Base-by-base conservation (phyloP, 2,888 invertebrate genomes). In the Leucania comma region DNA sequence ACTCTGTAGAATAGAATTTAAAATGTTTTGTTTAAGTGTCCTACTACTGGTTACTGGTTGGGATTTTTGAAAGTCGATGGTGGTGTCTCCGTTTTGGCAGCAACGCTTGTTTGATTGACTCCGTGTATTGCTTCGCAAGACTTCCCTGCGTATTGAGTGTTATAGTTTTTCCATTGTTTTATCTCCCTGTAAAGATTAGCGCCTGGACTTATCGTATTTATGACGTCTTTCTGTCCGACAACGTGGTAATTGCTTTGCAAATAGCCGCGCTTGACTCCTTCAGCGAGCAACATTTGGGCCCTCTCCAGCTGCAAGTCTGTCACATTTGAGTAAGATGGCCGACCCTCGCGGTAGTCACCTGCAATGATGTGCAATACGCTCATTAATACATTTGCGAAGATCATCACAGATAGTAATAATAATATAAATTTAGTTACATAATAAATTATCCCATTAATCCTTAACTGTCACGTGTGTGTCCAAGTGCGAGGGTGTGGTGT, bases 271-370 rank as follows among this genome's bases (percentile, higher is more conserved):
- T 76, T 42, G 0, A 95, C 90, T 2, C 94, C 95, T 35, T 85
- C 84, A 1, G 89, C 85, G 1, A 95, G 82, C 24, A 95, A 72
- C 86, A 88, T 87, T 48, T 84, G 75, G 0, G 91, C 88, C 29
- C 91, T 87, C 48, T 86, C 72, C 38, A 93, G 68, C 72, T 94
- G 95, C 1, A 84, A 77, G 2, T 82, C 82, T 0, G 93, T 91
- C 2, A 93, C 92, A n/a, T 70, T 80, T 0, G 92, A 68, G 63
- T 90, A 89, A 0, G 80, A 68, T 3, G 81, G 72, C 1, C 81
- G 66, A n/a, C 90, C 91, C 63, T 90, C 91, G 2, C 95, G 89
- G 83, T 95, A 95, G 76, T 95, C 94, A 51, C 95, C 95, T 95
- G 89, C 3, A 72, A 75, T 22, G 3, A 64, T 17, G 35, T 38